A percentile compares a stretch with the other conserved stretches of the same genome.
Evolutionary conservation across 2,797 vertebrate genomes (phyloP).

Genomic region (Syngnathus rostellatus): DNA sequence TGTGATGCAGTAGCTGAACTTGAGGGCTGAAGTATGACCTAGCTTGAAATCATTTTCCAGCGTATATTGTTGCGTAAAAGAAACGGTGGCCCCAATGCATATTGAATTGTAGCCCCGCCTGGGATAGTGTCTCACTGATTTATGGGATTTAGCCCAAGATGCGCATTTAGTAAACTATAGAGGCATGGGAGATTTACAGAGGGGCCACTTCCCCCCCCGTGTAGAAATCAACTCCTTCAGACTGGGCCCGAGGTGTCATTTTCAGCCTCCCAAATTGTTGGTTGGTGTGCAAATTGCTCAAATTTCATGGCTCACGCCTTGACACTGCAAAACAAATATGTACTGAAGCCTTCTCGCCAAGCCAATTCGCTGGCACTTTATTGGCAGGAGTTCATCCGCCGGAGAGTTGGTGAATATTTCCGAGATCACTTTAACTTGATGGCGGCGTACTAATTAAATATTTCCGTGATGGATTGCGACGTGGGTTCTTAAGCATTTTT

Average conservation of each 20-base stretch:
- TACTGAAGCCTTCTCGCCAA: slow-evolving; percentile 19
- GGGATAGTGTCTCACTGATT: slow-evolving; percentile 9
- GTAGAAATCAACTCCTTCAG: slow-evolving; percentile 18
- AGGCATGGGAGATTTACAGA: not conserved
- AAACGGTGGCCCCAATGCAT: not conserved
- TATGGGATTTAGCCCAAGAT: not conserved
- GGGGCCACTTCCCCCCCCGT: not conserved
- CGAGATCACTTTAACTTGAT: slow-evolving; percentile 26
- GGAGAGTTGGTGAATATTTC: slow-evolving; percentile 8
- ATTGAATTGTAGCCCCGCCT: not conserved
- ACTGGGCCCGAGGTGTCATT: slow-evolving; percentile 13
- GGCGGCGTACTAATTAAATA: slow-evolving; percentile 25
- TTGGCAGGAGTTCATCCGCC: slow-evolving; percentile 21
- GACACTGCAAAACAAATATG: slow-evolving; percentile 33
- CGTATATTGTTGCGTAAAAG: not conserved
- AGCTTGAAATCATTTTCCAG: not conserved
- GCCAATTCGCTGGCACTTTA: slow-evolving; percentile 22
- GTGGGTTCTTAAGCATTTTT: slow-evolving; percentile 37
- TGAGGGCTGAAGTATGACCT: not conserved
- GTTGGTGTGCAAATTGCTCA: slow-evolving; percentile 26
- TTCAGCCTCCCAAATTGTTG: slow-evolving; percentile 18
- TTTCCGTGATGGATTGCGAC: slow-evolving; percentile 29
- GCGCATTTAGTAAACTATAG: slow-evolving; percentile 2
- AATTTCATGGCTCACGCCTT: slow-evolving; percentile 29
- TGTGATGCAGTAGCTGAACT: not conserved